phyloP scores from a whole-genome alignment of 1,140 invertebrate species.

The Trichomalopsis sarcophagae region DNA sequence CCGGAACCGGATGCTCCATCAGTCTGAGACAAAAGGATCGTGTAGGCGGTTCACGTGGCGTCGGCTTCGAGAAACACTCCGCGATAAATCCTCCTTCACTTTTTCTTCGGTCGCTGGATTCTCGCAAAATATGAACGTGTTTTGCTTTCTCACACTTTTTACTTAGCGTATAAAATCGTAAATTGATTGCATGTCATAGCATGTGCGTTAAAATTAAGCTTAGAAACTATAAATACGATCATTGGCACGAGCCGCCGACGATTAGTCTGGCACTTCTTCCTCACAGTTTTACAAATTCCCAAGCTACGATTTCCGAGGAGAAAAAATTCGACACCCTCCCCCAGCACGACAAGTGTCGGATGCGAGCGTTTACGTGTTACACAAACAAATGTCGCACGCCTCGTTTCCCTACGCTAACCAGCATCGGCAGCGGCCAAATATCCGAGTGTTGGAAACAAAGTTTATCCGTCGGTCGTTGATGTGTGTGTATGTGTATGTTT shows the following conservation, averaged over 20 bases:
- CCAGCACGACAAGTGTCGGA: background rate
- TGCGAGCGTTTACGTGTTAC: background rate
- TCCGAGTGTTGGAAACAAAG: background rate
- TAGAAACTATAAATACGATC: too few species aligned
- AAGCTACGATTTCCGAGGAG: background rate
- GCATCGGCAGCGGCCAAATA: background rate
- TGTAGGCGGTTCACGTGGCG: background rate
- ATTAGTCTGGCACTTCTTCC: background rate
- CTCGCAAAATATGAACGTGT: background rate
- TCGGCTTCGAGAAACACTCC: background rate
- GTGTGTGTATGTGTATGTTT: background rate
- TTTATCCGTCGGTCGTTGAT: background rate
- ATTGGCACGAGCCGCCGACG: too few species aligned
- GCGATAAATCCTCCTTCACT: background rate
- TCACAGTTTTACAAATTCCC: background rate
- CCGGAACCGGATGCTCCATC: slow-evolving; percentile 65
- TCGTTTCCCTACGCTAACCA: background rate
- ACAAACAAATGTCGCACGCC: slow-evolving; percentile 20
- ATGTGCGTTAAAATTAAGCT: too few species aligned
- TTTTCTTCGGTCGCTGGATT: background rate
- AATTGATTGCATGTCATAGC: too few species aligned
- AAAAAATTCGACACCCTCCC: slow-evolving; percentile 6
- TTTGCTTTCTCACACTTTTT: too few species aligned
- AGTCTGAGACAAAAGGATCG: slow-evolving; percentile 56
- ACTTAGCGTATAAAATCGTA: too few species aligned